Evolutionary conservation across 2,797 vertebrate genomes (phyloP), one percentile per base, ranked within the genome.

Genomic region (Pseudocheirus occidentalis): DNA sequence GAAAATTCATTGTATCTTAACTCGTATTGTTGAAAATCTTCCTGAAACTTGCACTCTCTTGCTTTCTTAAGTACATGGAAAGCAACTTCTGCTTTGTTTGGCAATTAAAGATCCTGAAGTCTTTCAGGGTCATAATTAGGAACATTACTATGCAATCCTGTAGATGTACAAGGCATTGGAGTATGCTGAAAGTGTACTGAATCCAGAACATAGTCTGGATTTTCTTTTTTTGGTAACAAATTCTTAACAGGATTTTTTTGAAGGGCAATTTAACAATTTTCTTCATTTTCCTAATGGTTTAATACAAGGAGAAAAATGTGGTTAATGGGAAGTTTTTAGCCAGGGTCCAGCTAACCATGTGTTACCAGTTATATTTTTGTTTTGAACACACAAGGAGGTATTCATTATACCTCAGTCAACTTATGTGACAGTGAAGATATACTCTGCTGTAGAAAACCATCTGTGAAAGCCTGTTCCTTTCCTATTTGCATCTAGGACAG

Each of bases 81-180:
- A 52, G 87, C 92, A 96, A 95, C 56, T 90, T 90, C 55, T 55
- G 24, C 4, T 92, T 92, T 91, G 50, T 96, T 94, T 53, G 16
- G n/a, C 1, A 4, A 12, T 4, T 50, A 55, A 91, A 93, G 66
- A 62, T 14, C 91, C 13, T 46, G 28, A 27, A 90, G 91, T 87
- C 0, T 13, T 66, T 56, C 18, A n/a, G 50, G 91, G 66, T 34
- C n/a, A 52, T 40, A 55, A 40, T 0, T 5, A 87, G 40, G 73
- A 87, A 11, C 4, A 46, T n/a, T 24, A 34, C 16, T 29, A 66
- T 57, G 6, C 27, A 58, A 31, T 52, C 5, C 18, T 57, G 40
- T 59, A 66, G 87, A 55, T 4, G 14, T 0, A 66, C 73, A 52
- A 12, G 27, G 90, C 59, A 53, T 0, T 0, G 4, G 0, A 91